Evolutionary conservation across 1,140 invertebrate genomes (phyloP), one percentile per base, ranked within the genome.

Genomic region (Lasioglossum baleicum): DNA sequence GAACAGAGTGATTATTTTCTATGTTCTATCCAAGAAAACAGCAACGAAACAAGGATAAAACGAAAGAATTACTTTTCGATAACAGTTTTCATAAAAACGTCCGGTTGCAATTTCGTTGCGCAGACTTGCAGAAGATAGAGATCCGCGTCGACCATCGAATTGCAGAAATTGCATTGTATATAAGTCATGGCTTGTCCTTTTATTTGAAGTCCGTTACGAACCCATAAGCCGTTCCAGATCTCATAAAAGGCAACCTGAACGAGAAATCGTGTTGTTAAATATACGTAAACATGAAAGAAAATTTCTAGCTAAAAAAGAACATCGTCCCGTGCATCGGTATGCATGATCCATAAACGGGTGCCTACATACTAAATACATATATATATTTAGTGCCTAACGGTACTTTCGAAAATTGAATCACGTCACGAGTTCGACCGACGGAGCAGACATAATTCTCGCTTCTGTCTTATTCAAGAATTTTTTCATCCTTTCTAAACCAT

Each of bases 141-240:
- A 94, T 99, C 98, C 87, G 98, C 97, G 93, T 99, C 98, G 0
- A 98, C 97, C 97, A 99, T 99, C 2, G 98, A 99, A 92, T 99
- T 99, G 93, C 98, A 99, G 93, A 99, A 99, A 93, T 99, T 99
- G 79, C 97, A 98, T 91, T 99, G 98, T 83, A 99, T 98, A 90
- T 99, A 99, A 26, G 98, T 99, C 98, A 99, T 99, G 7, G 98
- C 98, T 93, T 99, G 98, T 17, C 98, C 98, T 93, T 98, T 98
- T 84, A 99, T 99, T 94, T 99, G 98, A 1, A 99, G 94, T 1
- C 98, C 99, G 93, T 99, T 99, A 71, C 98, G 95, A 42, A 99
- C 97, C 98, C 98, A 99, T 87, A 99, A 95, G 17, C 97, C 97
- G 86, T 96, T 96, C 66, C 98, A 94, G 85, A 99, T 98, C 94